Percentiles rank a stretch among this genome's conserved stretches.
These are phyloP conservation scores for Rousettus leschenaultii DNA, from an alignment of 2,113 vertebrate species.

Conservation along the genomic window DNA sequence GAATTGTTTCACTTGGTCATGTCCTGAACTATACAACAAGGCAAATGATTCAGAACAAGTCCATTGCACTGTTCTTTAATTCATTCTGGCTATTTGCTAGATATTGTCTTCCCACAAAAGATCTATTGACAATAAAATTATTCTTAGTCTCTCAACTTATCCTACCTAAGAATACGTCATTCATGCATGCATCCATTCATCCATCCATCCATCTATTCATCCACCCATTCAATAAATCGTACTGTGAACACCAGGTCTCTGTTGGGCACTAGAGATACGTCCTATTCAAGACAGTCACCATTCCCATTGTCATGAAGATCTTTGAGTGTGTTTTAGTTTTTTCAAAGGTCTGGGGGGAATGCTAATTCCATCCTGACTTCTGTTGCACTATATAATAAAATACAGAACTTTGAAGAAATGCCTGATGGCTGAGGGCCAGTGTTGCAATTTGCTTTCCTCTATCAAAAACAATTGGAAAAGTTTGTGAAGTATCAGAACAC, in stretches of 20 bases:
- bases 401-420: background rate
- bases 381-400: background rate
- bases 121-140: background rate
- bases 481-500: background rate
- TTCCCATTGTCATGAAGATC: background rate
- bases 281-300: background rate
- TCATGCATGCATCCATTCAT: background rate
- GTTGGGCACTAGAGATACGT: rapidly evolving
- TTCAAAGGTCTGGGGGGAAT: background rate
- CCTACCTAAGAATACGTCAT: background rate
- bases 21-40: background rate
- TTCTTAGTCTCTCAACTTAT: background rate
- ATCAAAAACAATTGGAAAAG: background rate
- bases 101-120: background rate
- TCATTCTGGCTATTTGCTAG: background rate
- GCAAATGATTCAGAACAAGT: background rate
- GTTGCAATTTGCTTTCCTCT: background rate
- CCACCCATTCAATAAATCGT: background rate
- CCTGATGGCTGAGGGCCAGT: background rate
- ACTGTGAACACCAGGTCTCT: background rate
- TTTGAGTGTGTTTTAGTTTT: background rate
- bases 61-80: background rate
- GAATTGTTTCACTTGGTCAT: background rate
- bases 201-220: background rate
- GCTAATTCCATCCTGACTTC: background rate